Conservation (phyloP, 37 sponge, comb jelly and placozoan species). For the Beroe forskalii region DNA sequence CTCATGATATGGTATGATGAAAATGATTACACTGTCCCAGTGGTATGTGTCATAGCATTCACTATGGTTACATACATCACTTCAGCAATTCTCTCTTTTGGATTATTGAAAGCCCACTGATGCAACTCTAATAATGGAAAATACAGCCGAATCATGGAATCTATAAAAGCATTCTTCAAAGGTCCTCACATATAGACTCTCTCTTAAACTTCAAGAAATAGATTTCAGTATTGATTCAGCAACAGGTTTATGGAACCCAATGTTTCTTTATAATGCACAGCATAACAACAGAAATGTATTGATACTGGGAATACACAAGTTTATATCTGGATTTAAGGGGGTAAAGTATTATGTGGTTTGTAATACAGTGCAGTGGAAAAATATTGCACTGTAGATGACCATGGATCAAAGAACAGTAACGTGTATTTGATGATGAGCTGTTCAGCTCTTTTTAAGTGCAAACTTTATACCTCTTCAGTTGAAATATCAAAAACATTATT, state of each 20-base stretch:
- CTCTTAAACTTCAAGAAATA: slow-evolving; percentile 37
- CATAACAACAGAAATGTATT: background rate
- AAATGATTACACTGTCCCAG: too few species aligned
- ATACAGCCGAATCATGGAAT: slow-evolving; percentile 18
- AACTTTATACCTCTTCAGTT: too few species aligned
- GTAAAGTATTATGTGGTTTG: background rate
- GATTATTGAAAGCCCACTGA: slow-evolving; percentile 24
- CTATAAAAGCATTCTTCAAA: background rate
- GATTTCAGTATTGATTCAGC: slow-evolving; percentile 28
- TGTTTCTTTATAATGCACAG: background rate
- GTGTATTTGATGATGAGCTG: too few species aligned
- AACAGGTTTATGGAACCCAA: slow-evolving; percentile 9
- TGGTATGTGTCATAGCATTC: background rate
- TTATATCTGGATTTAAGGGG: background rate
- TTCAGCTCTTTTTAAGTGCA: too few species aligned
- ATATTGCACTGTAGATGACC: too few species aligned
- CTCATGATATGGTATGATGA: background rate
- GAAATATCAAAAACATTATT: too few species aligned
- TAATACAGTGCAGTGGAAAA: slow-evolving; percentile 1
- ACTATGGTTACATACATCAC: background rate
- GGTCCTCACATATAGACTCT: background rate
- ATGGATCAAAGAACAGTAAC: too few species aligned
- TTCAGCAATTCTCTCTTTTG: background rate
- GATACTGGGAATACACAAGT: background rate
- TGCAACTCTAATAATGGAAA: slow-evolving; percentile 25